Conservation (phyloP, 2,888 invertebrate genomes). For the Apamea monoglypha region DNA sequence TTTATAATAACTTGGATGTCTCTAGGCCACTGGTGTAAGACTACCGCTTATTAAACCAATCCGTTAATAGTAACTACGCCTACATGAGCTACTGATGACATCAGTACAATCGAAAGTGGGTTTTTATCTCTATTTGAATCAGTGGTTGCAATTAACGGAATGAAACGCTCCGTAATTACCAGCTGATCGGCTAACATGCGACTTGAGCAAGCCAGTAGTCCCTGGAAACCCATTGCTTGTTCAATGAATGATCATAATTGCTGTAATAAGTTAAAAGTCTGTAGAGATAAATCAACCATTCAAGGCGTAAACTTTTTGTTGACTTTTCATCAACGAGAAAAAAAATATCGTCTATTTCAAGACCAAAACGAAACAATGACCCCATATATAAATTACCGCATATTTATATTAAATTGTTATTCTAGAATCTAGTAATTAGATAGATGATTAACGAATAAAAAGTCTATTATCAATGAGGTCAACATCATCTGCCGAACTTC, state of each 20-base stretch:
- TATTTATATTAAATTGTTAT: too few species aligned
- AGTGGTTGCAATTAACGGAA: constrained; percentile 57
- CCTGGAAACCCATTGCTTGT: constrained; percentile 32
- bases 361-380: constrained; percentile 36
- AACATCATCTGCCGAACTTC: constrained; percentile 40
- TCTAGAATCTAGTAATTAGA: constrained; percentile 43
- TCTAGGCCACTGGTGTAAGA: constrained; percentile 50
- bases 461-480: constrained; percentile 49
- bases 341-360: constrained; percentile 19
- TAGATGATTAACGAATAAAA: constrained; percentile 43
- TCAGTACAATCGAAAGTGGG: constrained; percentile 86
- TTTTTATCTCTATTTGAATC: constrained; percentile 62
- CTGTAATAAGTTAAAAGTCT: constrained; percentile 12
- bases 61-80: constrained; percentile 71
- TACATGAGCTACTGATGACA: constrained; percentile 76
- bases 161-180: constrained; percentile 43
- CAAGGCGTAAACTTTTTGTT: constrained; percentile 7
- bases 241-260: constrained; percentile 43
- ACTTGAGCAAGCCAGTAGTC: constrained; percentile 12
- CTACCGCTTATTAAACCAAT: constrained; percentile 61
- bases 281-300: constrained; percentile 33
- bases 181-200: constrained; percentile 55
- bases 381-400: constrained; percentile 35
- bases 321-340: background rate
- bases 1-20: constrained; percentile 35